Percentiles rank a stretch among this genome's conserved stretches.
phyloP scores from a whole-genome alignment of 1,140 invertebrate genomes.

The Venustaconcha ellipsiformis region DNA sequence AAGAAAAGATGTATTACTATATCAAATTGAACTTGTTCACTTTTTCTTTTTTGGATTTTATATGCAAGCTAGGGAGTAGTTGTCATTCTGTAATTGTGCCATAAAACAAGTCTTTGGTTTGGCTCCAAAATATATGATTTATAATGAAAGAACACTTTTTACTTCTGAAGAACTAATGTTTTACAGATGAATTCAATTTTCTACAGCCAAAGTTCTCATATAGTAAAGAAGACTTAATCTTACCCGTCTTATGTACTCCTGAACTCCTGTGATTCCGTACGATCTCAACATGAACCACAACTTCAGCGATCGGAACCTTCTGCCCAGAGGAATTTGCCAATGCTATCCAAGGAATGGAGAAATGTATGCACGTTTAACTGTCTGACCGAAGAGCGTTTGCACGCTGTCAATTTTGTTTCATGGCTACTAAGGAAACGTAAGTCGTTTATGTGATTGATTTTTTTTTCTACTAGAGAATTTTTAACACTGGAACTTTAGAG shows the following conservation, averaged over 20 bases:
- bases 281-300: slow-evolving; percentile 92
- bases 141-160: no score
- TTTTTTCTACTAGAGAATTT: not conserved
- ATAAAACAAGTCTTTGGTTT: no score
- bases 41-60: no score
- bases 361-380: not conserved
- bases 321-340: slow-evolving; percentile 93
- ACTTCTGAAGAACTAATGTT: no score
- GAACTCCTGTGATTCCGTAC: slow-evolving; percentile 85
- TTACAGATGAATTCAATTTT: no score
- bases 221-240: slow-evolving; percentile 1
- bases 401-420: not conserved
- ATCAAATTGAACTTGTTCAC: no score
- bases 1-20: no score
- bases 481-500: not conserved
- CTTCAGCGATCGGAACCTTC: slow-evolving; percentile 92
- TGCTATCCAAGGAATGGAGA: slow-evolving; percentile 74
- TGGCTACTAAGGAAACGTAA: not conserved
- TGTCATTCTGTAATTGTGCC: no score
- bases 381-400: not conserved
- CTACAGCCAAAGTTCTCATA: no score
- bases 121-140: no score
- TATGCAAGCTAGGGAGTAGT: no score
- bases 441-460: not conserved
- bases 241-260: slow-evolving; percentile 81